phyloP scores from a whole-genome alignment of 2,113 vertebrate genomes.

The Hemibagrus wyckioides region DNA sequence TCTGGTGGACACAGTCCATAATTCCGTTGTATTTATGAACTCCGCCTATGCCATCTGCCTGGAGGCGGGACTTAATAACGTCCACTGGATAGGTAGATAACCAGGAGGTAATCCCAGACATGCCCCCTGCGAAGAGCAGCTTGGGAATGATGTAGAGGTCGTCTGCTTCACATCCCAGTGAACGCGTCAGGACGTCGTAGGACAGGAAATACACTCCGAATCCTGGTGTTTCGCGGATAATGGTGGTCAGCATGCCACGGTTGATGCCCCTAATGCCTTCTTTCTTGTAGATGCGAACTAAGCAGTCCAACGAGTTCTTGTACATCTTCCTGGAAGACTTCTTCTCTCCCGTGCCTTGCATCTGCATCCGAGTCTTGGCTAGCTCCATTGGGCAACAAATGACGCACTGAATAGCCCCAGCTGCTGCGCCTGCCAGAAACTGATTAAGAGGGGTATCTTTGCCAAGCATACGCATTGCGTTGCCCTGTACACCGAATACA shows the following conservation, averaged over 20 bases:
- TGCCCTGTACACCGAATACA: conserved; percentile 84
- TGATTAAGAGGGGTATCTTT: conserved; percentile 81
- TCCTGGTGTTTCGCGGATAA: conserved; percentile 82
- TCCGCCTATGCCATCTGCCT: conserved; percentile 77
- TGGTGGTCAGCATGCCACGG: conserved; percentile 80
- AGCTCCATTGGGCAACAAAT: conserved; percentile 87
- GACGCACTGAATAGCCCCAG: conserved; percentile 81
- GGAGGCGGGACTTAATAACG: conserved; percentile 84
- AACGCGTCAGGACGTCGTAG: conserved; percentile 79
- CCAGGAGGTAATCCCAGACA: conserved; percentile 83
- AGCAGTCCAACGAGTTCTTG: conserved; percentile 83
- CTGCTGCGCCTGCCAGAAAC: conserved; percentile 80
- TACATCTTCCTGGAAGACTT: conserved; percentile 74
- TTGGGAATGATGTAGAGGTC: conserved; percentile 81
- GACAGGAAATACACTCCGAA: conserved; percentile 86
- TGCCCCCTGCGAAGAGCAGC: conserved; percentile 81
- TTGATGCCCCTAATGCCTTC: conserved; percentile 81
- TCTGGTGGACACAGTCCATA: conserved; percentile 77
- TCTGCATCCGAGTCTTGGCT: conserved; percentile 86
- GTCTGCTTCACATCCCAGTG: conserved; percentile 79
- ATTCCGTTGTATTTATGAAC: conserved; percentile 76
- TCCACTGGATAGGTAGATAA: conserved; percentile 85
- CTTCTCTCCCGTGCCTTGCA: conserved; percentile 79
- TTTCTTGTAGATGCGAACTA: conserved; percentile 79
- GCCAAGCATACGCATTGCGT: conserved; percentile 76